Conservation (phyloP, 2,797 vertebrate species). For the Gallinago stenura region DNA sequence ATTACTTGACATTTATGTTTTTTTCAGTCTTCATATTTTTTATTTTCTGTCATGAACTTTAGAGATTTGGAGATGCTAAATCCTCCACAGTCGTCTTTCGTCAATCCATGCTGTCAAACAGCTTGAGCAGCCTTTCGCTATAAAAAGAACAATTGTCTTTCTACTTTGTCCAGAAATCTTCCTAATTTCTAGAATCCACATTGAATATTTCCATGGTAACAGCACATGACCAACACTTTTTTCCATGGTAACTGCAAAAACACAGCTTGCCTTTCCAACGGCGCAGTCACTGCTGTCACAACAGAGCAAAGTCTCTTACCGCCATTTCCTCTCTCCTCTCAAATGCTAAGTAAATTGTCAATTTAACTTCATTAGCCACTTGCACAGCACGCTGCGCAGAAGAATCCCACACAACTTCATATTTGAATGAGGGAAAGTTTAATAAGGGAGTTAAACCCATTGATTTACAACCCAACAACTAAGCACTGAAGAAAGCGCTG, state of each 20-base stretch:
- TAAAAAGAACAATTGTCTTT: conserved; percentile 51
- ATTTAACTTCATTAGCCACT: conserved; percentile 50
- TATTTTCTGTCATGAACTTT: background rate
- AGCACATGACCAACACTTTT: conserved; percentile 43
- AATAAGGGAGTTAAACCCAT: background rate
- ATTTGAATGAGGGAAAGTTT: background rate
- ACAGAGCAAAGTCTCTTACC: conserved; percentile 41
- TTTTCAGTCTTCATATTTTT: background rate
- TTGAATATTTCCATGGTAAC: conserved; percentile 59
- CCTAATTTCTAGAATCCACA: conserved; percentile 44
- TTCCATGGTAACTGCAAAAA: conserved; percentile 48
- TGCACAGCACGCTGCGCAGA: background rate
- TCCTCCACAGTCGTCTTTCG: background rate
- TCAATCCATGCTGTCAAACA: background rate
- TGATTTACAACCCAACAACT: accelerated
- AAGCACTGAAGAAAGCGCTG: background rate
- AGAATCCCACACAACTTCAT: background rate
- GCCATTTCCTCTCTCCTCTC: conserved; percentile 13
- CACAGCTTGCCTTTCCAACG: conserved; percentile 21
- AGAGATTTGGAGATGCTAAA: background rate
- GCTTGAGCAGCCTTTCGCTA: background rate
- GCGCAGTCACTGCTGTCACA: conserved; percentile 42
- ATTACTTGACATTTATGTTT: background rate
- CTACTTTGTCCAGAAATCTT: conserved; percentile 53
- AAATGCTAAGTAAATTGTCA: conserved; percentile 53